Conservation (phyloP, 2,888 invertebrate species). For the Eilema caniola region DNA sequence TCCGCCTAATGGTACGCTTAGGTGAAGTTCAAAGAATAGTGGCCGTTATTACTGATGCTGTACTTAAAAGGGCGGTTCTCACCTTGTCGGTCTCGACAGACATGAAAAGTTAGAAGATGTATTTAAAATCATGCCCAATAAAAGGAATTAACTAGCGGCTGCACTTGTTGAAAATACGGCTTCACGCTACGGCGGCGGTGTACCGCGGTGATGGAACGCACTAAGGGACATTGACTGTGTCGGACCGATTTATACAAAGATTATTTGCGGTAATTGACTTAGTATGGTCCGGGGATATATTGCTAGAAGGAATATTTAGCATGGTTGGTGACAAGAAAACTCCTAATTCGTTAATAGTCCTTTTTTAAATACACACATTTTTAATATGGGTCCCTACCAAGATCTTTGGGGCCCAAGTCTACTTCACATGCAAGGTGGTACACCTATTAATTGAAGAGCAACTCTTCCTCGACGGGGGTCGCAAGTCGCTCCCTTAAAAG, state of each 20-base stretch:
- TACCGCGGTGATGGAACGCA: not conserved
- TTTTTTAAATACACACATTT: not conserved
- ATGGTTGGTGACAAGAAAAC: not conserved
- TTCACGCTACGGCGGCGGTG: too few species aligned
- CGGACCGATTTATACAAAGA: not conserved
- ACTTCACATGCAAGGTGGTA: not conserved
- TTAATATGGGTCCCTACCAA: not conserved
- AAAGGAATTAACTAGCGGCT: not conserved
- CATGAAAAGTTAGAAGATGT: too few species aligned
- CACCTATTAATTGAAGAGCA: too few species aligned
- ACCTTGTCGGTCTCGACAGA: too few species aligned
- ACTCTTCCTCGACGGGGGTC: too few species aligned
- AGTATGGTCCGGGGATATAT: not conserved
- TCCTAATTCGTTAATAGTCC: not conserved
- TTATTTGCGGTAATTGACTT: not conserved
- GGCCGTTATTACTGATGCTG: too few species aligned
- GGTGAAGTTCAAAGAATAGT: too few species aligned
- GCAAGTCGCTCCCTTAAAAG: not conserved
- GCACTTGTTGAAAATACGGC: not conserved
- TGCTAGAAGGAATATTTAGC: too few species aligned
- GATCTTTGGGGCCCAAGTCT: not conserved
- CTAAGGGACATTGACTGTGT: not conserved
- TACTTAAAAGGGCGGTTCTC: too few species aligned
- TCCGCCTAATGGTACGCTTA: too few species aligned
- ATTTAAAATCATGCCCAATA: not conserved